Base-by-base conservation (phyloP, 2,797 vertebrate species). In the Trachops cirrhosus region DNA sequence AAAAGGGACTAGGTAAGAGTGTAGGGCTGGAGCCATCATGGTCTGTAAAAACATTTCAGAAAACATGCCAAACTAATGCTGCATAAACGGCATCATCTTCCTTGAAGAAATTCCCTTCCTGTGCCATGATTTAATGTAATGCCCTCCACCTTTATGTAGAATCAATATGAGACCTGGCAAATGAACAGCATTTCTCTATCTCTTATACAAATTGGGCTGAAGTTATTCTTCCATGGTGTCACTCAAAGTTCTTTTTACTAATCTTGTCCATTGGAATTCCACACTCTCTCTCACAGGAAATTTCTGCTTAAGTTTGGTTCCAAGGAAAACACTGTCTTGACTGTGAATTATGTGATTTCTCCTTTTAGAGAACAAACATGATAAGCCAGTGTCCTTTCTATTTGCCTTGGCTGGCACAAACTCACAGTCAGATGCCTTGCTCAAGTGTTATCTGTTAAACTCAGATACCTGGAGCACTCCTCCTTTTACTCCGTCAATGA, bases 231-330 rank as follows among this genome's bases (percentile, higher is more conserved):
- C 95, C 91, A 93, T 57, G 54, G 32, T 92, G 92, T 91, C 96
- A 89, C n/a, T 96, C 96, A 86, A 59, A 75, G 92, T 82, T 94
- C 70, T 84, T 96, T 92, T 95, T 96, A 94, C 94, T 96, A 96
- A 97, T 96, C 64, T 57, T 71, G 9, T 82, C 41, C 9, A 93
- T 54, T 92, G 88, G 78, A 82, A 21, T 37, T 77, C 86, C 34
- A 79, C 87, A 75, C 34, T 24, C 4, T 93, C 84, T 86, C 74
- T 92, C 78, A 44, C 74, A 83, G 86, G 90, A 84, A 89, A 95
- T 93, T 97, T 96, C 82, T 96, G 82, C 74, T 95, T 73, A 92
- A 93, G 78, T 95, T 89, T 95, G 22, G 34, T 93, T 96, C 86
- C 96, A 77, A 87, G 88, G 74, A 91, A 96, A 96, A 92, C 64